Base-by-base conservation (phyloP, 2,113 vertebrate species). In the Larimichthys crocea region DNA sequence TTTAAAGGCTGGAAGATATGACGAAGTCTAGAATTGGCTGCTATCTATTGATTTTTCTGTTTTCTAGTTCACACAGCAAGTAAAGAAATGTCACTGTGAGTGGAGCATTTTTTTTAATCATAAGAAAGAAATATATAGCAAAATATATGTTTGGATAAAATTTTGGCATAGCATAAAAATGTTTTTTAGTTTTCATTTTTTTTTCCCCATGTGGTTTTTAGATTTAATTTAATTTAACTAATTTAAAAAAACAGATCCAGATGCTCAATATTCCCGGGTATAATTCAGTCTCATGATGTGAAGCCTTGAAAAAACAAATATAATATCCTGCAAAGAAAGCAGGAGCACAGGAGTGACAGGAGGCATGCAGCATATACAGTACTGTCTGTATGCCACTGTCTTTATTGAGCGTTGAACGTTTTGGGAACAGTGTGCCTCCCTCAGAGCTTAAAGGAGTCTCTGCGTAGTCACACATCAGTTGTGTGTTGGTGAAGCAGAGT, bases 341-440 rank as follows among this genome's bases (percentile, higher is more conserved):
- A 48, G 19, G 20, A 68, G 22, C 53, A 61, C 61, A 5, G 6
- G 63, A 61, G 71, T 67, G 79, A 60, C 79, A 53, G 79, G 60
- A 53, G 79, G 60, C 22, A 52, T 60, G 62, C 62, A 66, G 61
- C n/a, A 10, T 31, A 26, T 35, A 48, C 64, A 16, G 42, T 61
- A 48, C 64, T n/a, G 42, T 61, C 14, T 72, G 61, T 29, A 66
- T 40, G 31, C 31, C 46, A 46, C 35, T 40, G 8, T 40, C 35
- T 40, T 40, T 40, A 40, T 40, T 20, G 20, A 75, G 59, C 49
- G 31, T 35, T 4, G 68, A 42, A 69, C 15, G 1, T 57, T 79
- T 69, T 3, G 8, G 42, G 62, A 61, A 84, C 17, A 52, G 14
- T 17, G 14, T 50, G 10, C 1, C 22, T 24, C 20, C 44, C 22